A percentile compares a stretch with the other conserved stretches of the same genome.
These are phyloP conservation scores for Amblyteles armatorius DNA, from an alignment of 2,888 invertebrate genomes.

Conservation along the genomic window DNA sequence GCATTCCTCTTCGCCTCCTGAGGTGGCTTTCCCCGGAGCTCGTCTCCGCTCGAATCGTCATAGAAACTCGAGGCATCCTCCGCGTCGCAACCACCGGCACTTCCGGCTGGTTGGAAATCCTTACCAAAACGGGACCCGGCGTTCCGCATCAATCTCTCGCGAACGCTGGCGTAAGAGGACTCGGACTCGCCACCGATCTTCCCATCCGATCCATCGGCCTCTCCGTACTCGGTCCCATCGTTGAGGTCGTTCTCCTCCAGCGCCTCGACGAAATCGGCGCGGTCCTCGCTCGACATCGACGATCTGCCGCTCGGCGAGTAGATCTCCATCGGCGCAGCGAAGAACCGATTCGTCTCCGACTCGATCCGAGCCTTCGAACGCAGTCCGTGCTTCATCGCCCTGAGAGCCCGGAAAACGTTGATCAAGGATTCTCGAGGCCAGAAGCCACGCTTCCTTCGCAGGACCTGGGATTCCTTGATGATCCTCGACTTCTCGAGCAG, in stretches of 20 bases:
- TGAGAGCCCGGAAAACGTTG: constrained; percentile 63
- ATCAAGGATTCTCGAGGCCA: constrained; percentile 64
- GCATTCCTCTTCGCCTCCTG: constrained; percentile 39
- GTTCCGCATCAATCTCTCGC: constrained; percentile 66
- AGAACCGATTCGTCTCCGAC: constrained; percentile 55
- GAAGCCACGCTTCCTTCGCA: constrained; percentile 22
- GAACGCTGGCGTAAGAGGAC: constrained; percentile 61
- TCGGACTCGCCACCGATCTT: constrained; percentile 44
- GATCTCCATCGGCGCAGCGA: constrained; percentile 53
- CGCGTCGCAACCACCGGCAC: constrained; percentile 34
- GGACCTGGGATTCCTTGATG: constrained; percentile 15
- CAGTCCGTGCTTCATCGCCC: constrained; percentile 60
- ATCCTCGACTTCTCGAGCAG: constrained; percentile 1
- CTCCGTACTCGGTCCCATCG: constrained; percentile 36
- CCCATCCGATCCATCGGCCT: constrained; percentile 20
- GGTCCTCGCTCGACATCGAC: constrained; percentile 61
- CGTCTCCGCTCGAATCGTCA: constrained; percentile 57
- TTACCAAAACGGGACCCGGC: constrained; percentile 49
- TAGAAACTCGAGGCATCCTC: constrained; percentile 44
- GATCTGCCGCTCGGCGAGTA: constrained; percentile 55
- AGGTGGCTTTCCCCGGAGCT: constrained; percentile 61
- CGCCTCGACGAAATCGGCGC: constrained; percentile 27
- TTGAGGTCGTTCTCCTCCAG: constrained; percentile 3
- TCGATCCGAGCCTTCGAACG: constrained; percentile 47
- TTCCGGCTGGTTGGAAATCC: constrained; percentile 34